Evolutionary conservation across 1,140 invertebrate species (phyloP).

Genomic region (Calycopis cecrops): DNA sequence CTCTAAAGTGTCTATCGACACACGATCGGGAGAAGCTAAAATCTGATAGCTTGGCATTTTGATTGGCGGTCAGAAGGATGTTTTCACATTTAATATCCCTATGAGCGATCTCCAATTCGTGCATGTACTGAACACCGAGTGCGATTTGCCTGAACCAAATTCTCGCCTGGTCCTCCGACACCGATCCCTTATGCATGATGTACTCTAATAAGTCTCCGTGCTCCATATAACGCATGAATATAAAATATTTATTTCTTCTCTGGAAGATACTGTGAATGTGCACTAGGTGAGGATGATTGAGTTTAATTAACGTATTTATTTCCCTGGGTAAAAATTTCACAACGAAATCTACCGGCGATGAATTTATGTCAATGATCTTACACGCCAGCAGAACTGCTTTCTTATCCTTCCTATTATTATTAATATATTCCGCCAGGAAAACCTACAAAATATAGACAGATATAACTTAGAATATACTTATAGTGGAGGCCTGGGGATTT

Average conservation of each 20-base stretch:
- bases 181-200: constrained; percentile 77
- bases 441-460: background rate
- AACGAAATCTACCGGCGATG: constrained; percentile 83
- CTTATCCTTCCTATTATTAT: constrained; percentile 55
- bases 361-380: constrained; percentile 84
- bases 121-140: constrained; percentile 82
- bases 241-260: constrained; percentile 78
- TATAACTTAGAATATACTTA: too few species aligned
- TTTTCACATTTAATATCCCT: constrained; percentile 89
- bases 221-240: constrained; percentile 82
- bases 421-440: constrained; percentile 61
- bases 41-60: constrained; percentile 85
- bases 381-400: constrained; percentile 73
- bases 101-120: constrained; percentile 84
- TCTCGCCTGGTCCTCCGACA: constrained; percentile 78
- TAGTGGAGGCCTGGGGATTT: too few species aligned
- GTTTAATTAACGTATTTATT: constrained; percentile 80
- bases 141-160: constrained; percentile 82
- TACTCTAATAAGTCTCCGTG: constrained; percentile 81
- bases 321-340: constrained; percentile 86
- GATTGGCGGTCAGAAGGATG: constrained; percentile 81
- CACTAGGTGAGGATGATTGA: constrained; percentile 84
- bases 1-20: constrained; percentile 73
- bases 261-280: constrained; percentile 84
- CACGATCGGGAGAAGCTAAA: constrained; percentile 84